A percentile compares a stretch with the other conserved stretches of the same genome.
Evolutionary conservation across 2,888 invertebrate genomes (phyloP).

Genomic region (Apodemia mormo): DNA sequence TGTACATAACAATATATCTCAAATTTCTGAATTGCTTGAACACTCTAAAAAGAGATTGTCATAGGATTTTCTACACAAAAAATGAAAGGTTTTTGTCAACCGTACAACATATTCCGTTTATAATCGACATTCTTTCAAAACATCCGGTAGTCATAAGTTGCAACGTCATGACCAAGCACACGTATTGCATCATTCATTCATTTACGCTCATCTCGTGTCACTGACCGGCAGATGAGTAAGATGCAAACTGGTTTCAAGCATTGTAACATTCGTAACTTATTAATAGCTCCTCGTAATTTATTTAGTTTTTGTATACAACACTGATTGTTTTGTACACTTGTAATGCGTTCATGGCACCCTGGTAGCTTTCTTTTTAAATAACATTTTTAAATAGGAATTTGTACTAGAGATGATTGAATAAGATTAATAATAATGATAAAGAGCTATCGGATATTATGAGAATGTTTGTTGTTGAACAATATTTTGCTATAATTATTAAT

Average conservation of each 20-base stretch:
- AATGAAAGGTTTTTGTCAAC: not conserved
- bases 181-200: slow-evolving; percentile 43
- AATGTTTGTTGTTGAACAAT: not conserved
- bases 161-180: slow-evolving; percentile 20
- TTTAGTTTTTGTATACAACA: not conserved
- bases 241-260: slow-evolving; percentile 35
- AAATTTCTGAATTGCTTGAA: too few species aligned
- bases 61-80: too few species aligned
- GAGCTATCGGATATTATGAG: not conserved
- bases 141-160: not conserved
- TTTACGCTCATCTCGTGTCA: slow-evolving; percentile 40
- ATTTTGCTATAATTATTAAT: too few species aligned
- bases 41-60: too few species aligned
- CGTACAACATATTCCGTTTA: not conserved
- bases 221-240: slow-evolving; percentile 37
- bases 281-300: not conserved
- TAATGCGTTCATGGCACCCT: not conserved
- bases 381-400: not conserved
- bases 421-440: not conserved
- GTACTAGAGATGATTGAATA: not conserved
- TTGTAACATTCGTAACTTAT: slow-evolving; percentile 2
- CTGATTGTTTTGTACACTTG: not conserved
- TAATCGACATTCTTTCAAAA: not conserved
- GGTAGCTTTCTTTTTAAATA: slow-evolving; percentile 9
- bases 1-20: too few species aligned